phyloP scores from a whole-genome alignment of 2,888 invertebrate species.

The Nebria salina region DNA sequence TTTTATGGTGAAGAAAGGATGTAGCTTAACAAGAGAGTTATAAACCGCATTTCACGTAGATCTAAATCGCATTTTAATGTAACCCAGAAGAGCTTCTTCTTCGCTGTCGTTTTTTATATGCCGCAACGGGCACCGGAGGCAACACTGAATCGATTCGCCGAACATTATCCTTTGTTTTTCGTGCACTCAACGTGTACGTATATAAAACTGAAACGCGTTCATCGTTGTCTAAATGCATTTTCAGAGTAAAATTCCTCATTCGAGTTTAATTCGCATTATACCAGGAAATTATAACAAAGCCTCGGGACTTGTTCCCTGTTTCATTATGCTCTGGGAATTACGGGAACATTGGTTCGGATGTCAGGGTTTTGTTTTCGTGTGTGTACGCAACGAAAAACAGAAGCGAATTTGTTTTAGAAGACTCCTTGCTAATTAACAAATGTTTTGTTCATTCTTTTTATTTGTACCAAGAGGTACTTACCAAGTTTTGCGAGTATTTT shows the following conservation, averaged over 20 bases:
- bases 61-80: neutral
- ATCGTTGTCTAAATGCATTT: neutral
- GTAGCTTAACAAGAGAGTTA: neutral
- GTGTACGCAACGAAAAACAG: neutral
- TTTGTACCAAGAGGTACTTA: neutral
- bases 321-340: neutral
- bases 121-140: neutral
- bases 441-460: neutral
- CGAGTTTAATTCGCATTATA: neutral
- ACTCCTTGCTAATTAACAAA: neutral
- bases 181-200: neutral
- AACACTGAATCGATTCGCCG: neutral
- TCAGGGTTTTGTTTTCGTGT: neutral
- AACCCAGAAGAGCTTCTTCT: neutral
- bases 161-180: constrained; percentile 1
- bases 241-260: neutral
- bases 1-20: neutral
- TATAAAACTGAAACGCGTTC: neutral
- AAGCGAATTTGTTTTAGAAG: neutral
- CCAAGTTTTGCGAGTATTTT: too few relatives aligned
- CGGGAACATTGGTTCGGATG: neutral
- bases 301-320: neutral
- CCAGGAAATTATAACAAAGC: neutral
- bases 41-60: neutral
- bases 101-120: neutral